Base-by-base conservation (phyloP, 2,888 invertebrate genomes). In the Sthenelais limicola region DNA sequence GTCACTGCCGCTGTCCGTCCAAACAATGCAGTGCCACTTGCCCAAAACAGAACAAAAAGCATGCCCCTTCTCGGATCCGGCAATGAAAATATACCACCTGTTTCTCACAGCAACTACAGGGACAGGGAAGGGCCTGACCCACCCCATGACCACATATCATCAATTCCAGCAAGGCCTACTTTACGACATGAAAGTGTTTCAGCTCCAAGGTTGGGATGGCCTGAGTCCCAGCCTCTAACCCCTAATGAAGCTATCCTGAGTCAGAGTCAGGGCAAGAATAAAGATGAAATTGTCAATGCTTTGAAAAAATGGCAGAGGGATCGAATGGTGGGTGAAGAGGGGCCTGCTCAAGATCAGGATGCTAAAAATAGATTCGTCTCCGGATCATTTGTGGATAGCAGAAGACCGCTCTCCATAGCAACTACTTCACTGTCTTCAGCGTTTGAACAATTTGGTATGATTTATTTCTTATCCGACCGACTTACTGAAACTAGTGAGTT, bases 41-140 rank as follows among this genome's bases (percentile, higher is more conserved):
- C 90, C 35, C 92, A 93, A 81, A 93, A 93, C 84, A 90, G 94
- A 79, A 93, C 94, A 24, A 56, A 54, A n/a, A 54, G 54, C 28
- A 54, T 52, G 43, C 52, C 51, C 5, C 52, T 33, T 21, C 47
- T 54, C 15, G 48, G 48, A 33, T 35, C 48, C 3, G 21, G 35
- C n/a, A 33, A 33, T 18, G 28, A 21, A n/a, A 54, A 9, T 12
- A n/a, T 7, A 9, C 18, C 43, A 9, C 43, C 43, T 43, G n/a
- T n/a, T n/a, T n/a, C n/a, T n/a, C n/a, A n/a, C n/a, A n/a, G n/a
- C n/a, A n/a, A n/a, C n/a, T n/a, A n/a, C n/a, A n/a, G 56, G 28
- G 1, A 33, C 15, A 28, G 21, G 28, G 30, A 52, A 52, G 12
- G 56, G 3, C 9, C 4, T 32, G 18, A 43, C 32, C 5, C 28